Conservation (phyloP, 2,113 vertebrate species). For the Thalassoma bifasciatum region DNA sequence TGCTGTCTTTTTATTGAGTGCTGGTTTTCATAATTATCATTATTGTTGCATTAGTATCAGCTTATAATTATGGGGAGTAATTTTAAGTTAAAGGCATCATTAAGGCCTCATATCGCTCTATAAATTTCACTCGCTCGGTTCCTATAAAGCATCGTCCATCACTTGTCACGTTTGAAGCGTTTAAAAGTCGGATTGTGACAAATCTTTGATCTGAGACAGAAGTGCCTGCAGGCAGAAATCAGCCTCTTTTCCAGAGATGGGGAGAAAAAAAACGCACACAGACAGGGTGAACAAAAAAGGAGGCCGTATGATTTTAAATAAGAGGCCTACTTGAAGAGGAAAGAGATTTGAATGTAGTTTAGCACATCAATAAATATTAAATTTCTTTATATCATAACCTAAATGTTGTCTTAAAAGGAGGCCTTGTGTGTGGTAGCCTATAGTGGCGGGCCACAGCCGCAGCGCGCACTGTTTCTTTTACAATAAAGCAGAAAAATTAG, state of each 20-base stretch:
- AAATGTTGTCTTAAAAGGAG: constrained; percentile 3
- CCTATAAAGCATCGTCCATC: constrained; percentile 36
- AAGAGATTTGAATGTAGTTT: background rate
- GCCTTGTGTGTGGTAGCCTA: background rate
- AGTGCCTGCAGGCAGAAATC: constrained; percentile 50
- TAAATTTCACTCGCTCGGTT: background rate
- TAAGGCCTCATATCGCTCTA: background rate
- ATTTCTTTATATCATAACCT: background rate
- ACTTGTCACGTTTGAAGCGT: constrained; percentile 41
- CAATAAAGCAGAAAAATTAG: background rate
- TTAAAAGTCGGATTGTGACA: constrained; percentile 40
- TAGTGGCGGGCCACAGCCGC: constrained; percentile 20
- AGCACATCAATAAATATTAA: background rate
- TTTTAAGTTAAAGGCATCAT: background rate
- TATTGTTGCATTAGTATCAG: background rate
- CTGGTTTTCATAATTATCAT: constrained; percentile 16
- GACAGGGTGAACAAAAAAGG: constrained; percentile 16
- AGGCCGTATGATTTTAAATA: constrained; percentile 38
- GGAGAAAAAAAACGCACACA: constrained; percentile 18
- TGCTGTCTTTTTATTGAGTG: constrained; percentile 73
- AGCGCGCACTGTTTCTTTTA: background rate
- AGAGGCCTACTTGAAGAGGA: constrained; percentile 4
- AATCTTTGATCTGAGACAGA: constrained; percentile 62
- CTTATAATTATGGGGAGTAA: background rate
- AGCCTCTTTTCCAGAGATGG: constrained; percentile 30